Evolutionary conservation across 2,888 invertebrate genomes (phyloP).

Genomic region (Mycalesis mineus): DNA sequence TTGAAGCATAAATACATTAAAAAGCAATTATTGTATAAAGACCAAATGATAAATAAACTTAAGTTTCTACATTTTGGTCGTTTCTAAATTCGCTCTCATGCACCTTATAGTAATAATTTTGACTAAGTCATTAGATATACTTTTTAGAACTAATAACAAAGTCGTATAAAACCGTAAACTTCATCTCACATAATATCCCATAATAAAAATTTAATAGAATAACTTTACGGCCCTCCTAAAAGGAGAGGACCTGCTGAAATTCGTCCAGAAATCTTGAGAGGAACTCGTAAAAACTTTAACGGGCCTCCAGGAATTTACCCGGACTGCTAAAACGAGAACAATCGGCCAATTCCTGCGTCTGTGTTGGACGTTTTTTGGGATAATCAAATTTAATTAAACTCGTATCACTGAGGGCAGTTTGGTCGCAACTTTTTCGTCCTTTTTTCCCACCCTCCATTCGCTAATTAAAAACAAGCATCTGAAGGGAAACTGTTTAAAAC

Average conservation of each 20-base stretch:
- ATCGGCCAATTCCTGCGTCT: conserved; percentile 39
- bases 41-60: no score
- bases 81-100: no score
- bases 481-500: conserved; percentile 13
- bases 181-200: neutral
- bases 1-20: no score
- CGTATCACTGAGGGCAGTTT: conserved; percentile 38
- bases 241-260: conserved; percentile 15
- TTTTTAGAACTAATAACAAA: neutral
- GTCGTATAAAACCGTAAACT: neutral
- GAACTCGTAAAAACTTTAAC: conserved; percentile 20
- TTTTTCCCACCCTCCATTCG: conserved; percentile 12
- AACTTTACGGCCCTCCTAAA: conserved; percentile 13
- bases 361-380: conserved; percentile 34
- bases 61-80: no score
- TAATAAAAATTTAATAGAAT: conserved; percentile 9
- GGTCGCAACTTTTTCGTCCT: conserved; percentile 18
- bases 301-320: conserved; percentile 3
- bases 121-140: neutral
- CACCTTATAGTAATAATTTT: no score
- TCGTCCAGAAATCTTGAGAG: conserved; percentile 12
- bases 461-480: conserved; percentile 24
- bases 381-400: conserved; percentile 57
- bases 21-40: no score
- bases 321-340: conserved; percentile 17